A percentile compares a stretch with the other conserved stretches of the same genome.
Conservation (phyloP, 2,113 vertebrate genomes). For the Lampris incognitus region DNA sequence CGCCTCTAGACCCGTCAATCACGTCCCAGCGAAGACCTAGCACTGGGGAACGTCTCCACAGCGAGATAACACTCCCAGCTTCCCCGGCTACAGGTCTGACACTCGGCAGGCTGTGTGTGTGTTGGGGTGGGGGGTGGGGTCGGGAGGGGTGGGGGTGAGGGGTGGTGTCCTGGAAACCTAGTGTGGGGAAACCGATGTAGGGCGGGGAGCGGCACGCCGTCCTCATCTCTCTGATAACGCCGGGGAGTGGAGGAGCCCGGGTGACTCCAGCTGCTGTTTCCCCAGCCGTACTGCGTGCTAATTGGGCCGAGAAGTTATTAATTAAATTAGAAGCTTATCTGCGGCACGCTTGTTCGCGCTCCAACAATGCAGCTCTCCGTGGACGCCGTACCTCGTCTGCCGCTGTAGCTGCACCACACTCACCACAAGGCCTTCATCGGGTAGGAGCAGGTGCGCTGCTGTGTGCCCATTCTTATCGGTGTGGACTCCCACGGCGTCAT, state of each 20-base stretch:
- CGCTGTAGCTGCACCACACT: slow-evolving; percentile 55
- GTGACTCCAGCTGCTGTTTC: slow-evolving; percentile 71
- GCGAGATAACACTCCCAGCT: slow-evolving; percentile 7
- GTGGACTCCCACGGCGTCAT: too few relatives aligned
- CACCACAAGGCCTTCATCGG: slow-evolving; percentile 46
- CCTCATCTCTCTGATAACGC: slow-evolving; percentile 24
- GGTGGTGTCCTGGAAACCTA: too few relatives aligned
- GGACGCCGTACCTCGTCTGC: slow-evolving; percentile 60
- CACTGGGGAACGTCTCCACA: neutral
- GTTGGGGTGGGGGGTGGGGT: too few relatives aligned
- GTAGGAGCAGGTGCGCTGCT: neutral
- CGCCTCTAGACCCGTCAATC: slow-evolving; percentile 42
- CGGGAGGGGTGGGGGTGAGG: too few relatives aligned
- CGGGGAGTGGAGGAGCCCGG: slow-evolving; percentile 41
- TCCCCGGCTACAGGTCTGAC: too few relatives aligned
- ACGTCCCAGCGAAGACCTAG: slow-evolving; percentile 33
- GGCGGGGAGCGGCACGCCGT: slow-evolving; percentile 46
- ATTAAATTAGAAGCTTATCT: slow-evolving; percentile 71
- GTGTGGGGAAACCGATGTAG: too few relatives aligned
- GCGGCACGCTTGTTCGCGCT: slow-evolving; percentile 47
- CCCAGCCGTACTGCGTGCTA: slow-evolving; percentile 52
- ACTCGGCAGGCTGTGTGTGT: too few relatives aligned
- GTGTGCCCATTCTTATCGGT: neutral
- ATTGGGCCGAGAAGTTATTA: slow-evolving; percentile 77
- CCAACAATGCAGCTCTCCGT: slow-evolving; percentile 44